Base-by-base conservation (phyloP, 2,888 invertebrate species). In the Junonia oenone region DNA sequence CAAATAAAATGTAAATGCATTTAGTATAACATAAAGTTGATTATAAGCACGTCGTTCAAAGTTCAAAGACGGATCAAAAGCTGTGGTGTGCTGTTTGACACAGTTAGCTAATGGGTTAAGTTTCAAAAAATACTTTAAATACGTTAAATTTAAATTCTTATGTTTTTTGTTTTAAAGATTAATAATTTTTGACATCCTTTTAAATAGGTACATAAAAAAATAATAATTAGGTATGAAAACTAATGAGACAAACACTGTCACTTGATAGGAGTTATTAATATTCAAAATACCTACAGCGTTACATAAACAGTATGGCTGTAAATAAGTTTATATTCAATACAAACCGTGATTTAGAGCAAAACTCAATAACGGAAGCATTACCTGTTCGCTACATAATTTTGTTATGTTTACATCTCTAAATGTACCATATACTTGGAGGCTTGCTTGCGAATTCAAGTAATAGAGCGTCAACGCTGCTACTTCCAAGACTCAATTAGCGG, bases 401-500 rank as follows among this genome's bases (percentile, higher is more conserved):
- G 9, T 19, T 2, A n/a, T 33, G n/a, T n/a, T 11, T 17, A 40
- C 19, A 19, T 40, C 11, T 17, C 9, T 38, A 38, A 8, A 1
- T 9, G 17, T 3, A 29, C 13, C 9, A 2, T 9, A 8, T 5
- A 40, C n/a, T 33, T 33, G n/a, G n/a, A 33, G n/a, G 19, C 11
- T 40, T 15, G 43, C 43, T 26, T 45, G 45, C 13, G 13, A 37
- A 46, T 45, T 9, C 17, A 33, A 47, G 26, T 9, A n/a, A 19
- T 17, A 26, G 14, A 27, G 13, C 45, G 46, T 54, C 45, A 56
- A 57, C 55, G 33, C 55, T 46, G 48, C 50, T 50, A 43, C 37
- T 58, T 46, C 27, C 29, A 46, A 55, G 43, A 55, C 59, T 58
- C 49, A 58, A 56, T 58, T 58, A 58, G 53, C 46, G 55, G 52